Percentiles rank a stretch among this genome's conserved stretches.
Conservation (phyloP, 2,113 vertebrate species). For the Gadus macrocephalus region DNA sequence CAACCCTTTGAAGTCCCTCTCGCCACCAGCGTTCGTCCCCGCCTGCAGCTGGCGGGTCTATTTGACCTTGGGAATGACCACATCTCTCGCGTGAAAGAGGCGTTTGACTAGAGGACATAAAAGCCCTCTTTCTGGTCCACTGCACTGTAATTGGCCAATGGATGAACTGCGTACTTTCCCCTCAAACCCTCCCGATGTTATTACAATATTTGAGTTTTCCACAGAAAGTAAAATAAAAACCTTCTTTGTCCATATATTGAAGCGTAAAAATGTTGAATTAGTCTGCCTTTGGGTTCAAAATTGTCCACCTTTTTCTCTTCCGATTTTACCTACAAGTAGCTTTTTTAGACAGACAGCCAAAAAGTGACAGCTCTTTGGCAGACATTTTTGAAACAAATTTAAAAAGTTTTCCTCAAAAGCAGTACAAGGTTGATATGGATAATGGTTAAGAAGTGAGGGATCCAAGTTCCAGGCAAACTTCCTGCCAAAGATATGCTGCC, state of each 20-base stretch:
- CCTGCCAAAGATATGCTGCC: conserved; percentile 10
- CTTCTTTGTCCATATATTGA: too few species aligned
- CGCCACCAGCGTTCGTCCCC: too few species aligned
- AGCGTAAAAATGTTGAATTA: too few species aligned
- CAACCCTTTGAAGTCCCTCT: conserved; percentile 28
- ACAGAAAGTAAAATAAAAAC: not conserved
- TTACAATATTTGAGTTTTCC: conserved; percentile 3
- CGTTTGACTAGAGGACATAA: conserved; percentile 33
- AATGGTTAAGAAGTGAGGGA: not conserved
- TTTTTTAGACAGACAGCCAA: too few species aligned
- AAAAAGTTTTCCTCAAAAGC: too few species aligned
- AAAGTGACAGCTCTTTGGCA: too few species aligned
- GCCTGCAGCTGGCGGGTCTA: too few species aligned
- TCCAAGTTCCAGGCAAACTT: not conserved
- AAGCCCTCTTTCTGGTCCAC: conserved; percentile 15
- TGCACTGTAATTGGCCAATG: conserved; percentile 17
- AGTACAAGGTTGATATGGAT: too few species aligned
- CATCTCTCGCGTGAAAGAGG: conserved; percentile 35
- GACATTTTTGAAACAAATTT: too few species aligned
- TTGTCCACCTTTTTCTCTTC: too few species aligned
- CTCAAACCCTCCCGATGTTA: conserved; percentile 8
- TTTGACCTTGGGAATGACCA: conserved; percentile 43
- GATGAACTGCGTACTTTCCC: conserved; percentile 35
- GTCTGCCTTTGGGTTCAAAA: too few species aligned
- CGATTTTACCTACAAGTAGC: too few species aligned